A percentile compares a stretch with the other conserved stretches of the same genome.
These are phyloP conservation scores for Pelvicachromis taeniatus DNA, from an alignment of 2,113 vertebrate genomes.

Conservation along the genomic window DNA sequence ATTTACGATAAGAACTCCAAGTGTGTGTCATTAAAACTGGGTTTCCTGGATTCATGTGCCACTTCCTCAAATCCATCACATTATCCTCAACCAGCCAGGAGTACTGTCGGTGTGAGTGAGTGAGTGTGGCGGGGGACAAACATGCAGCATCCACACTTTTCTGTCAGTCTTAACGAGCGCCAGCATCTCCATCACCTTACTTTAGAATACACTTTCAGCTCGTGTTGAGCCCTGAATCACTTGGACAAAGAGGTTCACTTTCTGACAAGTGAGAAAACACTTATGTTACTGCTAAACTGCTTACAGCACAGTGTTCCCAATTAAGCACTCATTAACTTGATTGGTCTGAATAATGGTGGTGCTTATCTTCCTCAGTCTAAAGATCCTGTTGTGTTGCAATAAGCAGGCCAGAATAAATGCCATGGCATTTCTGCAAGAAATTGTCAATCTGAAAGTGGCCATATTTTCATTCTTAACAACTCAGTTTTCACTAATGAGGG, in stretches of 20 bases:
- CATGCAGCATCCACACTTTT: background rate
- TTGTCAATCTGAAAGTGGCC: background rate
- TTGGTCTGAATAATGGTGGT: conserved; percentile 35
- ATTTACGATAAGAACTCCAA: background rate
- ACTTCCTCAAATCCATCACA: conserved; percentile 1
- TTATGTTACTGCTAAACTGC: conserved; percentile 18
- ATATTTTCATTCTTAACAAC: background rate
- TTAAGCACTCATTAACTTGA: conserved; percentile 55
- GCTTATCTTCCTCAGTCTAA: conserved; percentile 30
- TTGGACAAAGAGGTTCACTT: background rate
- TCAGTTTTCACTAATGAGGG: background rate
- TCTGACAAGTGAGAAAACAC: conserved; percentile 6
- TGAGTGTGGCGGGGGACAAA: background rate
- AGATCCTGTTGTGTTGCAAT: background rate
- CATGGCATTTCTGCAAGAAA: conserved; percentile 17
- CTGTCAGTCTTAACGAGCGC: background rate
- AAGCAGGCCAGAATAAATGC: conserved; percentile 23
- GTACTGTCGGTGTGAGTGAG: background rate
- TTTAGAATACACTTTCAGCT: background rate
- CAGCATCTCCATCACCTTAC: background rate
- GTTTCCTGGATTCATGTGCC: background rate
- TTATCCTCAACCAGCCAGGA: background rate
- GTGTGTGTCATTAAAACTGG: background rate
- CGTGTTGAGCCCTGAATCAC: background rate
- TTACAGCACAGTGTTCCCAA: conserved; percentile 34